These are phyloP conservation scores for Neotoxoptera formosana DNA, from an alignment of 1,140 invertebrate species.

Conservation along the genomic window DNA sequence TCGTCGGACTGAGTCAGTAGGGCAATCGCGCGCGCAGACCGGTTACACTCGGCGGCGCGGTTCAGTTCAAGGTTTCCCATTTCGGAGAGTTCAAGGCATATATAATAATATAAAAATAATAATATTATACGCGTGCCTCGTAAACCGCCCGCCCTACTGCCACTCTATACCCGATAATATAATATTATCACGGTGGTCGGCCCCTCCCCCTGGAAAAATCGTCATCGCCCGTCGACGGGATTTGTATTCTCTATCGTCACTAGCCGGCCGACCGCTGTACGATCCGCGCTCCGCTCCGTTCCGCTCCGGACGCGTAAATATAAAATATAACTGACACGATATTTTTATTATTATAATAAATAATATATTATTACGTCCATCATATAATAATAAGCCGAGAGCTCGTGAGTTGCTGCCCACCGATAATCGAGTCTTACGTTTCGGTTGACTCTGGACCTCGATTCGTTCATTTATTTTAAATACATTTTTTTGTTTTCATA, in stretches of 20 bases:
- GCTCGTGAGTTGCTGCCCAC: background rate
- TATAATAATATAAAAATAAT: conserved; percentile 3
- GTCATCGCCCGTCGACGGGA: background rate
- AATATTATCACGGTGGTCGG: conserved; percentile 12
- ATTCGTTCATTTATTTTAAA: too few relatives aligned
- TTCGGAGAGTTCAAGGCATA: conserved; percentile 44
- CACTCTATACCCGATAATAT: background rate
- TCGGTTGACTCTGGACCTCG: background rate
- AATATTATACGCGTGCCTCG: background rate
- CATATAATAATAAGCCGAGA: background rate
- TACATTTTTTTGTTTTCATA: background rate
- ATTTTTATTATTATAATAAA: too few relatives aligned
- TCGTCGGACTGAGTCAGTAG: conserved; percentile 56
- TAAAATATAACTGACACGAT: too few relatives aligned
- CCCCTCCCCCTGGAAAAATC: conserved; percentile 7
- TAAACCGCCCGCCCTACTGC: background rate
- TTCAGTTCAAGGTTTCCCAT: conserved; percentile 56
- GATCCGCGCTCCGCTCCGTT: background rate
- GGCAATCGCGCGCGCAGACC: conserved; percentile 47
- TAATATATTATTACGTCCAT: background rate
- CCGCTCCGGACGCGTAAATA: background rate
- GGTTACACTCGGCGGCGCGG: conserved; percentile 39
- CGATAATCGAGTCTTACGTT: background rate
- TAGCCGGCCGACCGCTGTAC: background rate
- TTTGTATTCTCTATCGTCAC: background rate